Conservation (phyloP, 2,113 vertebrate genomes). For the Pterophyllum scalare region DNA sequence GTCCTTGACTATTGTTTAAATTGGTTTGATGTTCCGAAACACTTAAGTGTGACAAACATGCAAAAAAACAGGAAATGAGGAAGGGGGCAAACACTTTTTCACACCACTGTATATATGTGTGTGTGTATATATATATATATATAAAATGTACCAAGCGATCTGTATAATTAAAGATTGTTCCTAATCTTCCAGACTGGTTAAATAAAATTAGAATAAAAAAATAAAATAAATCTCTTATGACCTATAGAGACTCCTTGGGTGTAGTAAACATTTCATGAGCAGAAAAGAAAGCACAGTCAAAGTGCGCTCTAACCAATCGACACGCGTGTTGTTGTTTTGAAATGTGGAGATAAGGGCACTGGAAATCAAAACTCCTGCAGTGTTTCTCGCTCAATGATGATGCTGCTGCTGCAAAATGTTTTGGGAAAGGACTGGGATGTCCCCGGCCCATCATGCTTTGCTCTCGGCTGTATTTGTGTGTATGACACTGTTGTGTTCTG, state of each 20-base stretch:
- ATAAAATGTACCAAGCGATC: constrained; percentile 13
- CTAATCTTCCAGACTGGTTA: constrained; percentile 48
- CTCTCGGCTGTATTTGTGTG: constrained; percentile 89
- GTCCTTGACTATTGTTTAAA: too few relatives aligned
- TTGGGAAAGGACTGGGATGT: constrained; percentile 26
- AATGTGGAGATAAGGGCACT: constrained; percentile 89
- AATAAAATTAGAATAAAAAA: constrained; percentile 76
- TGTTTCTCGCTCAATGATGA: constrained; percentile 49
- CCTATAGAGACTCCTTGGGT: constrained; percentile 54
- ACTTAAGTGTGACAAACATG: too few relatives aligned
- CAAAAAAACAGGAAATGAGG: too few relatives aligned
- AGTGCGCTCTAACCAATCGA: constrained; percentile 83
- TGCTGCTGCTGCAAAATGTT: constrained; percentile 56
- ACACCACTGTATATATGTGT: too few relatives aligned
- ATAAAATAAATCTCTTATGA: constrained; percentile 73
- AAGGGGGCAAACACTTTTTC: too few relatives aligned
- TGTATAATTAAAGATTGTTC: constrained; percentile 36
- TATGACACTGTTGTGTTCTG: constrained; percentile 90
- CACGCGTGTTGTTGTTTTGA: constrained; percentile 63
- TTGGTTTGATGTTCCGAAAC: too few relatives aligned
- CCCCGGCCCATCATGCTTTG: constrained; percentile 88
- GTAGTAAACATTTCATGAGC: constrained; percentile 60
- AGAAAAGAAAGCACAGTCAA: constrained; percentile 77
- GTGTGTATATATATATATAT: too few relatives aligned
- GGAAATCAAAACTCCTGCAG: constrained; percentile 85